Percentiles rank a stretch among this genome's conserved stretches.
Evolutionary conservation across 2,888 invertebrate genomes (phyloP).

Genomic region (Bellardia pandia): DNA sequence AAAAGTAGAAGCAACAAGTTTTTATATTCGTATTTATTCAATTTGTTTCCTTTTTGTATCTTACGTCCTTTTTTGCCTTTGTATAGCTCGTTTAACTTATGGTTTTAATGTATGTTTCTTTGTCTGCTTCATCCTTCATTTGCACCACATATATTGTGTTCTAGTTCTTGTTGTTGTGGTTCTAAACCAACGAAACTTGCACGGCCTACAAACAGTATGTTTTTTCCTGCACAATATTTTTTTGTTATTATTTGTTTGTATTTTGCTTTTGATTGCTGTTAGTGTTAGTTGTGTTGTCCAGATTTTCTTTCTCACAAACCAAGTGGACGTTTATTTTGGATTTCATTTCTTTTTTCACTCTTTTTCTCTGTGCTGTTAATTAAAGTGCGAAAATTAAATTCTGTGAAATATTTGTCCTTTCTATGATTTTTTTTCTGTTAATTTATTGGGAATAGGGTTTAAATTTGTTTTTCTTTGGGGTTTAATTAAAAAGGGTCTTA

Average conservation of each 20-base stretch:
- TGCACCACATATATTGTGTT: no score
- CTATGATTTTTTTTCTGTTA: conserved; percentile 24
- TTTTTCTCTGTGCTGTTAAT: conserved; percentile 16
- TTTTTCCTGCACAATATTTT: background rate
- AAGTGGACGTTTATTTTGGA: background rate
- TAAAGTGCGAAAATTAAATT: conserved; percentile 55
- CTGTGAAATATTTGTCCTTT: background rate
- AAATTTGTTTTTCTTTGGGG: conserved; percentile 18
- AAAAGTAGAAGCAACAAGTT: background rate
- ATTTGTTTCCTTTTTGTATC: background rate
- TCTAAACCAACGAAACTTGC: background rate
- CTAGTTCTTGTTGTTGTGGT: background rate
- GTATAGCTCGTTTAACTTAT: background rate
- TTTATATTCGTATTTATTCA: background rate
- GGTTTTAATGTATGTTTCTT: conserved; percentile 12
- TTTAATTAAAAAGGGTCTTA: conserved; percentile 49
- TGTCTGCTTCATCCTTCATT: background rate
- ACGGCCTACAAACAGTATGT: background rate
- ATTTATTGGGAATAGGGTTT: conserved; percentile 43
- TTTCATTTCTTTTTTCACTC: background rate
- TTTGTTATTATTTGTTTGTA: background rate
- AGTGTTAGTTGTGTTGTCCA: background rate
- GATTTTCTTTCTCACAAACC: background rate
- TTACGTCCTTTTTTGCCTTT: background rate
- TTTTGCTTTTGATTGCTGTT: background rate